Base-by-base conservation (phyloP, 2,113 vertebrate species). In the Holacanthus passer region DNA sequence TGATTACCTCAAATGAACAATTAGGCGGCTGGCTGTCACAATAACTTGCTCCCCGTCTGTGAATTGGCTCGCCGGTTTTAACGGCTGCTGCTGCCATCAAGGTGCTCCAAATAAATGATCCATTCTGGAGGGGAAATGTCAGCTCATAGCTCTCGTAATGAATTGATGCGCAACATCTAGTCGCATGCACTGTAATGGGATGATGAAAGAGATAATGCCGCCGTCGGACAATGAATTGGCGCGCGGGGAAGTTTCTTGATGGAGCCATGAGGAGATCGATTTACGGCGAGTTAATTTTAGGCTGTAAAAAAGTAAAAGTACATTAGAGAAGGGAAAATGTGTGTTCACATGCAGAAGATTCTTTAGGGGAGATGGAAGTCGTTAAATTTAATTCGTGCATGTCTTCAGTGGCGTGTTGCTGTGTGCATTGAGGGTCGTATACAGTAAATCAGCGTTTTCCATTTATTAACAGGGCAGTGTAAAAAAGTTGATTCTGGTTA, bases 1-100 rank as follows among this genome's bases (percentile, higher is more conserved):
- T 91, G 92, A 94, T 95, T 94, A 94, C 89, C 91, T 93, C 90
- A 93, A 92, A 92, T 94, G 93, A 93, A 91, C 93, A 95, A 94
- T 94, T 94, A 94, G 91, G 88, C 86, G 85, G 87, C 87, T 88
- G 88, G 91, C 93, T 92, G 92, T 92, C 90, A 91, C 91, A 92
- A 94, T 93, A 93, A 93, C 92, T 83, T 77, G 85, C 84, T 86
- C 77, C 62, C 67, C 56, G 66, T 74, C 86, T 72, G 64, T 67
- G 72, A 89, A 92, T 87, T 82, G 87, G 79, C 84, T 82, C 81
- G 72, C 37, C 56, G 50, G 56, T 65, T 90, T 93, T 89, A 90
- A 90, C 75, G 81, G 89, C 85, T 52, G 79, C 85, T 3, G 70
- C 79, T 12, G 84, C 88, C 89, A 76, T 93, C 86, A 85, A 89